A percentile compares a stretch with the other conserved stretches of the same genome.
These are phyloP conservation scores for Parelbella ahira DNA, from an alignment of 2,888 invertebrate species.

Conservation along the genomic window DNA sequence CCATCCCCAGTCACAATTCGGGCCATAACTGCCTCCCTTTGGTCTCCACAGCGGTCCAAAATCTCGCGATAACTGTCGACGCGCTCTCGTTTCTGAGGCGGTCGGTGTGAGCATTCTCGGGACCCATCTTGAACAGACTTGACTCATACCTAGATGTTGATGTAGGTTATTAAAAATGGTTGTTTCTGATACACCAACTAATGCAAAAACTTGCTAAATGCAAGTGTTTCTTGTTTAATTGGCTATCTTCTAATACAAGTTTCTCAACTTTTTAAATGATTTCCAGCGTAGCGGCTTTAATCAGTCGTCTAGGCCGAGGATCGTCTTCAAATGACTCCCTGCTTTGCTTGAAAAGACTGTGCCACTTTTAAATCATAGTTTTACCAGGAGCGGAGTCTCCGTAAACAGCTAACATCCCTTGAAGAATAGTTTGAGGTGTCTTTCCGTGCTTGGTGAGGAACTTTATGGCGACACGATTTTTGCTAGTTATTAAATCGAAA, in stretches of 20 bases:
- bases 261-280: constrained; percentile 1
- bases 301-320: constrained; percentile 12
- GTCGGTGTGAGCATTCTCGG: too few species aligned
- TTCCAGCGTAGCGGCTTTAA: constrained; percentile 1
- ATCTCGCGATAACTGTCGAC: constrained; percentile 1
- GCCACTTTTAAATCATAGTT: constrained; percentile 25
- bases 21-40: too few species aligned
- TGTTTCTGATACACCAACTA: constrained; percentile 22
- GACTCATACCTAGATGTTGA: constrained; percentile 23
- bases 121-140: constrained; percentile 1
- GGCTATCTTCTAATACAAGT: too few species aligned
- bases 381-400: constrained; percentile 7
- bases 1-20: constrained; percentile 21
- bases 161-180: constrained; percentile 16
- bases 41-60: constrained; percentile 5
- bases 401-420: constrained; percentile 11
- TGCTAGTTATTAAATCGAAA: too few species aligned
- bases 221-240: too few species aligned
- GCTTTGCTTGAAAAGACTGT: constrained; percentile 21
- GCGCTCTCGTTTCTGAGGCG: constrained; percentile 29
- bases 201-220: too few species aligned
- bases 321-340: constrained; percentile 26
- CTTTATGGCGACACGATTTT: too few species aligned
- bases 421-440: constrained; percentile 17
- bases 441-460: constrained; percentile 18